Percentiles rank a stretch among this genome's conserved stretches.
These are phyloP conservation scores for Diplazon laetatorius DNA, from an alignment of 2,888 invertebrate genomes.

Conservation along the genomic window DNA sequence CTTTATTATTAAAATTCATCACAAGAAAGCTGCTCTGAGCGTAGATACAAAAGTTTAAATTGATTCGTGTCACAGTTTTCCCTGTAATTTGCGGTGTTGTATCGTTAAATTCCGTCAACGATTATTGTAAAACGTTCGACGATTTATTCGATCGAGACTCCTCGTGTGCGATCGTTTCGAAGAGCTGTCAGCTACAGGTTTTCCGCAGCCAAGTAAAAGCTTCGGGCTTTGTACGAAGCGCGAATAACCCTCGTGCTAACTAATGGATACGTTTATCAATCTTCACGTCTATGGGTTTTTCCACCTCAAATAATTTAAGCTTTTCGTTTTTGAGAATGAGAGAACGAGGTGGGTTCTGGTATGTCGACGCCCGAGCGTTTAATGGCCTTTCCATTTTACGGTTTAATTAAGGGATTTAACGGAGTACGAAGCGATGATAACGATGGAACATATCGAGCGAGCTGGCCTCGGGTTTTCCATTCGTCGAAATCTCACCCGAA, in stretches of 20 bases:
- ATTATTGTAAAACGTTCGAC: too few relatives aligned
- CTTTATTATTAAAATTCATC: too few relatives aligned
- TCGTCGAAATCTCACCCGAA: not conserved
- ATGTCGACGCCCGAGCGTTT: constrained; percentile 57
- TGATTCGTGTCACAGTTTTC: too few relatives aligned
- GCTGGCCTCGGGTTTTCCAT: constrained; percentile 1
- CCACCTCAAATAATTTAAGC: constrained; percentile 47
- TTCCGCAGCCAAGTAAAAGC: constrained; percentile 12
- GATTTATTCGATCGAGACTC: too few relatives aligned
- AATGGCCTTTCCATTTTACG: constrained; percentile 62
- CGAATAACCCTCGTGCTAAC: constrained; percentile 15
- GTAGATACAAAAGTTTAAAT: too few relatives aligned
- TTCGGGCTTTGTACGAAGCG: constrained; percentile 5
- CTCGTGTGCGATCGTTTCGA: too few relatives aligned
- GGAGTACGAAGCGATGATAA: constrained; percentile 66
- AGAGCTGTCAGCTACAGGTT: too few relatives aligned
- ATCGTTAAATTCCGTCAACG: too few relatives aligned
- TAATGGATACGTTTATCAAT: constrained; percentile 58
- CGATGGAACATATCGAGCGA: constrained; percentile 50
- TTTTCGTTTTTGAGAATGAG: constrained; percentile 8
- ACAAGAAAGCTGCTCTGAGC: too few relatives aligned
- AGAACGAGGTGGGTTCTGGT: constrained; percentile 17
- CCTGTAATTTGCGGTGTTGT: too few relatives aligned
- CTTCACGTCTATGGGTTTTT: constrained; percentile 60
- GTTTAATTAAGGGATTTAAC: constrained; percentile 67